Percentiles rank a stretch among this genome's conserved stretches.
Evolutionary conservation across 2,113 vertebrate genomes (phyloP).

Genomic region (Azemiops feae): DNA sequence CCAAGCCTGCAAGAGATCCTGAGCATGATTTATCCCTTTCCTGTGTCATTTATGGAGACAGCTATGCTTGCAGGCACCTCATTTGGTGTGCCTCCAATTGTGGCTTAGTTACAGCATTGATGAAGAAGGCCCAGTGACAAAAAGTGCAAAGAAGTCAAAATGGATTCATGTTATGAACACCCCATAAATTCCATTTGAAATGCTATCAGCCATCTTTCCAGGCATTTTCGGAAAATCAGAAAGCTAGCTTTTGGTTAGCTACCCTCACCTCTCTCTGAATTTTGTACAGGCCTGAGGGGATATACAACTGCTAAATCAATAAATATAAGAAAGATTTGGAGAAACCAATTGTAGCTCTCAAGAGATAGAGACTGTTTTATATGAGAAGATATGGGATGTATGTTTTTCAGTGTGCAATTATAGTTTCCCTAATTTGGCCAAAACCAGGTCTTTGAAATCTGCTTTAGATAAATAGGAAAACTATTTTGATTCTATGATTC

Average conservation of each 20-base stretch:
- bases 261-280: not conserved
- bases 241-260: not conserved
- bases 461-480: conserved; percentile 42
- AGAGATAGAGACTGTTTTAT: not conserved
- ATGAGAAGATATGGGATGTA: not conserved
- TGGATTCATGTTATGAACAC: not conserved
- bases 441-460: conserved; percentile 49
- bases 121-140: not conserved
- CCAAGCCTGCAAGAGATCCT: not conserved
- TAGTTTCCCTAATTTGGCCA: conserved; percentile 41
- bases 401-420: not conserved
- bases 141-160: not conserved
- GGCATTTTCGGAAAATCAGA: not conserved
- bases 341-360: not conserved
- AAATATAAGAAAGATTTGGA: not conserved
- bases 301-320: not conserved
- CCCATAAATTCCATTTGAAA: not conserved
- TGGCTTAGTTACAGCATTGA: not conserved
- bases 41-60: not conserved
- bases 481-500: not conserved
- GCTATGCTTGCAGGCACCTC: not conserved
- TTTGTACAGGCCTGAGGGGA: not conserved
- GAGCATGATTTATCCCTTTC: not conserved
- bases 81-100: not conserved
- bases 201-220: not conserved